Conservation (phyloP, 2,113 vertebrate genomes). For the Callionymus lyra region DNA sequence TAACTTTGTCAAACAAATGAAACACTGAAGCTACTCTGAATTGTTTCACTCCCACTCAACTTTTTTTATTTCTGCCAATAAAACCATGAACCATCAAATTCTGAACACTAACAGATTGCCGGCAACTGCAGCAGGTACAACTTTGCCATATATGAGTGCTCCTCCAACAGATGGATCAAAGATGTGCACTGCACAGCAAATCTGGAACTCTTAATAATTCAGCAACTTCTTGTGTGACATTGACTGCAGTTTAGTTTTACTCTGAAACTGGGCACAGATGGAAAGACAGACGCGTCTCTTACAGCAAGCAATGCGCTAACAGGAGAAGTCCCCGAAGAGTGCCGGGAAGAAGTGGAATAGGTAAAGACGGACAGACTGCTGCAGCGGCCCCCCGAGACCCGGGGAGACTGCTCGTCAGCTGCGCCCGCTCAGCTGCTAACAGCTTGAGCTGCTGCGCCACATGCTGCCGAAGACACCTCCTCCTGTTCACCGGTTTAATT, state of each 20-base stretch:
- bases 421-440: slow-evolving; percentile 59
- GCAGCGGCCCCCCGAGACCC: slow-evolving; percentile 59
- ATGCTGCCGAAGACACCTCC: slow-evolving; percentile 62
- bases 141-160: slow-evolving; percentile 56
- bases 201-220: slow-evolving; percentile 76
- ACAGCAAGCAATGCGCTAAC: slow-evolving; percentile 66
- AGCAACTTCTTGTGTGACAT: slow-evolving; percentile 72
- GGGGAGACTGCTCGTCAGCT: slow-evolving; percentile 56
- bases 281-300: slow-evolving; percentile 66
- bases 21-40: too few species aligned
- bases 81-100: slow-evolving; percentile 53
- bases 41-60: slow-evolving; percentile 26
- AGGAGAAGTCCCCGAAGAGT: slow-evolving; percentile 68
- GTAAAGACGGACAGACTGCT: slow-evolving; percentile 67
- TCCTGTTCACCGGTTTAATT: slow-evolving; percentile 61
- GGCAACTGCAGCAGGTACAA: slow-evolving; percentile 57
- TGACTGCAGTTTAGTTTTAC: slow-evolving; percentile 67
- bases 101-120: slow-evolving; percentile 65
- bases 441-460: slow-evolving; percentile 66
- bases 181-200: slow-evolving; percentile 67
- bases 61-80: slow-evolving; percentile 44
- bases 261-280: slow-evolving; percentile 70
- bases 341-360: slow-evolving; percentile 55
- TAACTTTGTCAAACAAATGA: too few species aligned
- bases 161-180: slow-evolving; percentile 69